phyloP scores from a whole-genome alignment of 1,140 invertebrate species.

The Aporrectodea caliginosa region DNA sequence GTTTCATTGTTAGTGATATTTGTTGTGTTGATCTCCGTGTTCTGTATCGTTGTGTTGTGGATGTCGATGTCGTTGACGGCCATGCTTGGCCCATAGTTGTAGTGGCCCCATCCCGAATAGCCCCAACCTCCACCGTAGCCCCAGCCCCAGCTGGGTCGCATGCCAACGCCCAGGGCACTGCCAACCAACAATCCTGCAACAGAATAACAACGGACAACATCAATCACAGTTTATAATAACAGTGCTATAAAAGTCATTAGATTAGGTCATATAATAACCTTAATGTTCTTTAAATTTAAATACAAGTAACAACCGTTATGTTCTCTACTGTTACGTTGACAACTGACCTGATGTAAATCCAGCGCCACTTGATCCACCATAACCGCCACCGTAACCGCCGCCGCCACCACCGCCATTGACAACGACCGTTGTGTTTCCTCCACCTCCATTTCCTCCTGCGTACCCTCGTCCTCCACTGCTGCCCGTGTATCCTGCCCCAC shows the following conservation, averaged over 20 bases:
- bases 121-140: background rate
- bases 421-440: background rate
- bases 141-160: background rate
- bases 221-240: no score
- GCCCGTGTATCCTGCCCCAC: no score
- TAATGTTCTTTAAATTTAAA: no score
- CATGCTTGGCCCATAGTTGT: background rate
- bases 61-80: background rate
- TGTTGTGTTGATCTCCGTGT: background rate
- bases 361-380: conserved; percentile 1
- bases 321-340: no score
- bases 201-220: no score
- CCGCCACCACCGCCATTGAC: background rate
- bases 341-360: no score
- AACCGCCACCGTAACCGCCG: no score
- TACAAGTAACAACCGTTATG: no score
- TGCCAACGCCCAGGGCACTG: background rate
- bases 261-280: no score
- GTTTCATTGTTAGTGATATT: background rate
- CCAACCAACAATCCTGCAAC: background rate
- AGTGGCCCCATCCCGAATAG: background rate
- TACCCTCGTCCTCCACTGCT: no score
- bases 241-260: no score
- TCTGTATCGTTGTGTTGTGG: background rate
- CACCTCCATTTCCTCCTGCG: no score